These are phyloP conservation scores for Chrysolina haemoptera DNA, from an alignment of 2,888 invertebrate genomes.

Conservation along the genomic window DNA sequence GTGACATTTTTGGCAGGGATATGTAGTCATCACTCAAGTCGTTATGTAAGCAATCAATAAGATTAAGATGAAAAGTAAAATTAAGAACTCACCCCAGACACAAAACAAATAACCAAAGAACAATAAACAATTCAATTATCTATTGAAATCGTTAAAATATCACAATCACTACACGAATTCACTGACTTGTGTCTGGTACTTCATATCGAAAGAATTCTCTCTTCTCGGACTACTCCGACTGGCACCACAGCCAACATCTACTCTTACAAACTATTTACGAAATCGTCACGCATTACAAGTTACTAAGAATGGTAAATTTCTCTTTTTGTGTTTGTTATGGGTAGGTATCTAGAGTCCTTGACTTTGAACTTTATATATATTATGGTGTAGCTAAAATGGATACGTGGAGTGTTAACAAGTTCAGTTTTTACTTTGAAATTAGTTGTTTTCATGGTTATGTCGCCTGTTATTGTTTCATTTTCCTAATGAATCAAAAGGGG, in stretches of 20 bases:
- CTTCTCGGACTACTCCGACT: neutral
- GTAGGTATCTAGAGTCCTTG: neutral
- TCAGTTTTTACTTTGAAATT: neutral
- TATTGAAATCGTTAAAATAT: neutral
- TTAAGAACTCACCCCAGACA: slow-evolving; percentile 5
- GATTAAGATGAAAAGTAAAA: neutral
- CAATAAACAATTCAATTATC: neutral
- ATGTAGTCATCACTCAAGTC: no score
- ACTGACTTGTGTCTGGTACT: neutral
- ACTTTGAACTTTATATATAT: slow-evolving; percentile 3
- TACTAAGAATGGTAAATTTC: slow-evolving; percentile 12
- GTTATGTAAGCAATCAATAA: no score
- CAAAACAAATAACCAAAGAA: neutral
- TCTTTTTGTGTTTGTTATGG: slow-evolving; percentile 1
- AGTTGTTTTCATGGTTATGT: neutral
- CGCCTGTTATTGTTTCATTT: neutral
- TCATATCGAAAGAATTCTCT: slow-evolving; percentile 3
- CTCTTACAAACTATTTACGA: slow-evolving; percentile 9
- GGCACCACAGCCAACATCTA: neutral
- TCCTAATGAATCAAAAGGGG: neutral
- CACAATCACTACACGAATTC: slow-evolving; percentile 1
- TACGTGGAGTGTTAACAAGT: neutral
- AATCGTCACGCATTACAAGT: neutral
- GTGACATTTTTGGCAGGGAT: no score
- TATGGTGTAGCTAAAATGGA: neutral